Percentiles rank a stretch among this genome's conserved stretches.
Conservation (phyloP, 2,888 invertebrate genomes). For the Cosmia trapezina region DNA sequence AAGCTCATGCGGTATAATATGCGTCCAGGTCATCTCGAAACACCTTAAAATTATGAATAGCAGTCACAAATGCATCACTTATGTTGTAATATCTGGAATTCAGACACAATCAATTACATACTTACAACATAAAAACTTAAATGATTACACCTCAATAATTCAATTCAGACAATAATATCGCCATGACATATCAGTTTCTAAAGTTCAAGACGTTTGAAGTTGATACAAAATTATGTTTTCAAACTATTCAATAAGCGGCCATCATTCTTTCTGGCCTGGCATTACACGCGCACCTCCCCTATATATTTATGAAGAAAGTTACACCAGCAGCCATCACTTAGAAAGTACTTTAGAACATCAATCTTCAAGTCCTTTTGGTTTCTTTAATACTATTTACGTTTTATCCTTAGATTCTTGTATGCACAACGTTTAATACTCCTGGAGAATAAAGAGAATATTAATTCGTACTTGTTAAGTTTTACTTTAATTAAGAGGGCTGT, state of each 20-base stretch:
- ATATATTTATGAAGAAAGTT: constrained; percentile 12
- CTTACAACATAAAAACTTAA: not conserved
- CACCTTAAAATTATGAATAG: not conserved
- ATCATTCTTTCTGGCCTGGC: constrained; percentile 3
- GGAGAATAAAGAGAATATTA: not conserved
- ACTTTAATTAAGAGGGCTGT: no score
- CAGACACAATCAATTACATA: no score
- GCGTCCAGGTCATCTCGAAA: not conserved
- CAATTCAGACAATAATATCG: no score
- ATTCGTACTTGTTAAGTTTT: not conserved
- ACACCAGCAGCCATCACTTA: not conserved
- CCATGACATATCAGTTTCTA: not conserved
- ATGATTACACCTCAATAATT: not conserved
- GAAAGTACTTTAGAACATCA: constrained; percentile 21
- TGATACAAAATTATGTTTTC: not conserved
- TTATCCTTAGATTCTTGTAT: not conserved
- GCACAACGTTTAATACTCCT: no score
- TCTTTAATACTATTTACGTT: constrained; percentile 10
- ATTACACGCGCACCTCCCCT: constrained; percentile 8
- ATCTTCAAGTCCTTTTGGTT: constrained; percentile 30
- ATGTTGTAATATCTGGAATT: no score
- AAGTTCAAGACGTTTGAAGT: not conserved
- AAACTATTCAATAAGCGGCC: not conserved
- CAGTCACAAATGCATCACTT: no score
- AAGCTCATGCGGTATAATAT: no score